Evolutionary conservation across 2,113 vertebrate species (phyloP), one percentile per base, ranked within the genome.

Genomic region (Tretioscincus oriximinensis): DNA sequence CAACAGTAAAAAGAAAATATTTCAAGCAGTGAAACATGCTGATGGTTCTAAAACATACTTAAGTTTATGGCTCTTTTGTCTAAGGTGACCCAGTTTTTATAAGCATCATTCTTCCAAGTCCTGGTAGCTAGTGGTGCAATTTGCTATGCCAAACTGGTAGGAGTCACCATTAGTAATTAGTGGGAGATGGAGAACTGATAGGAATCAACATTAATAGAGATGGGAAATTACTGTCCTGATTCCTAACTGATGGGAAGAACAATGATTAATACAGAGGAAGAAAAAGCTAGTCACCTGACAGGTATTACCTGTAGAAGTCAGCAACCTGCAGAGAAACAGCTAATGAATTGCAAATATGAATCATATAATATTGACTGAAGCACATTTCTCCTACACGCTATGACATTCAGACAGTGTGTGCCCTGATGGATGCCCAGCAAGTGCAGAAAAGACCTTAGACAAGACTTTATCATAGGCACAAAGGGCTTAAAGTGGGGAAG

Each of bases 1-100:
- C 81, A 85, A 81, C 63, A 84, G 54, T 70, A 77, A 54, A 61
- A n/a, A 24, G 35, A 31, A 77, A 73, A 14, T 86, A n/a, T 85
- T 88, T 79, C 67, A 90, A 86, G 86, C 5, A 49, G 12, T 60
- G 0, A 22, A 14, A 82, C 89, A 84, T 61, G 85, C 26, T 72
- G 18, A 20, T 81, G 1, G 1, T 21, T 9, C 21, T 73, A 51
- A 45, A 86, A 18, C 71, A 85, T 78, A 77, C 35, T 41, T 1
- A 9, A 4, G 2, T 10, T 58, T 61, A 73, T 61, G n/a, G 49
- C 2, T 58, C 28, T 60, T 54, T n/a, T 7, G 14, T n/a, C 1
- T 60, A 28, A 12, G 31, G 0, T 58, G n/a, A 67, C 81, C 2
- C 5, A 31, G 72, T 4, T 31, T 10, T 73, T 20, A 73, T 31